Evolutionary conservation across 35 echinoderm and acorn worm genomes (phyloP).

Genomic region (Anneissia japonica): DNA sequence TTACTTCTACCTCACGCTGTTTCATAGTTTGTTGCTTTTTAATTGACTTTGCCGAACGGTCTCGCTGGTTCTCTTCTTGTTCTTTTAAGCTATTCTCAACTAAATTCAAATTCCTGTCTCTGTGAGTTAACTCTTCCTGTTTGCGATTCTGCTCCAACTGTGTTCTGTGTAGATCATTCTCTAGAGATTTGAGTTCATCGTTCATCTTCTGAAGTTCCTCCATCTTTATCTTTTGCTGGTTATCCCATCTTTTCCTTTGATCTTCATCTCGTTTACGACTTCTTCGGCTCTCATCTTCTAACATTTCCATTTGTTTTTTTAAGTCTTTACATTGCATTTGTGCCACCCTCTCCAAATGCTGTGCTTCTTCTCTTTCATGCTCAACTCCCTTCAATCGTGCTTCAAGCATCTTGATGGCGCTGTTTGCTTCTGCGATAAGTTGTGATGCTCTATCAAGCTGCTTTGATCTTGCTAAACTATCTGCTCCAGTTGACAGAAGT

Average conservation of each 20-base stretch:
- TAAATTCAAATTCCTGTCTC: background rate
- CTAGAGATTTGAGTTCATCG: background rate
- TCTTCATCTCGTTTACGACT: background rate
- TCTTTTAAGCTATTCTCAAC: conserved; percentile 16
- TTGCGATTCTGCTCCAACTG: conserved; percentile 9
- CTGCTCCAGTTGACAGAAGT: background rate
- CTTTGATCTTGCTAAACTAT: background rate
- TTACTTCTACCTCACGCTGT: background rate
- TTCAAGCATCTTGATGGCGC: conserved; percentile 22
- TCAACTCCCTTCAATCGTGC: conserved; percentile 1
- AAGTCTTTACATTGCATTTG: background rate
- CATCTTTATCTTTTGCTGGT: background rate
- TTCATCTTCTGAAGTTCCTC: conserved; percentile 36
- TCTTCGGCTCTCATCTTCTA: conserved; percentile 1
- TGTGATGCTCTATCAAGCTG: conserved; percentile 32
- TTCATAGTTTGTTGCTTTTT: background rate
- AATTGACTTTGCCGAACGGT: conserved; percentile 4
- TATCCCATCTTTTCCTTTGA: background rate
- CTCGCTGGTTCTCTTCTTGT: background rate
- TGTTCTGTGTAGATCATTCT: conserved; percentile 14
- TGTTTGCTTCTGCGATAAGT: conserved; percentile 37
- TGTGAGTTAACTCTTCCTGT: conserved; percentile 4
- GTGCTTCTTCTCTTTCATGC: conserved; percentile 16
- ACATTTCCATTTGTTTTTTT: background rate
- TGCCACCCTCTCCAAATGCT: background rate